Evolutionary conservation across 2,113 vertebrate species (phyloP).

Genomic region (Marmota flaviventris): DNA sequence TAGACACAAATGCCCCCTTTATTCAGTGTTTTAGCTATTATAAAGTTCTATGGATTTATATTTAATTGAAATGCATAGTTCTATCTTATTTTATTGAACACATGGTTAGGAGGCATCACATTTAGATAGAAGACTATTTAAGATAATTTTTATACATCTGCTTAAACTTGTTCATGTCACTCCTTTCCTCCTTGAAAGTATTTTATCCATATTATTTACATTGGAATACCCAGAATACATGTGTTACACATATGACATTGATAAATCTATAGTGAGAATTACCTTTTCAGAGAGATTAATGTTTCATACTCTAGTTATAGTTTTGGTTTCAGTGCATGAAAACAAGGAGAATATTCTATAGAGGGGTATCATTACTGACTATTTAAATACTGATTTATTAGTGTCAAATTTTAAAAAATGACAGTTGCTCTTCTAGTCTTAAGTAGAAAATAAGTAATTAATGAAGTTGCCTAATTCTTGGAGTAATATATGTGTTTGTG

Average conservation of each 20-base stretch:
- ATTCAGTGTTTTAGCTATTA: neutral
- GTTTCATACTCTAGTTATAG: neutral
- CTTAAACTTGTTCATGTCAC: neutral
- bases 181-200: neutral
- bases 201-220: neutral
- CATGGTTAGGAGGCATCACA: neutral
- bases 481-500: neutral
- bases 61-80: neutral
- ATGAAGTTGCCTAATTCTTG: neutral
- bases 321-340: neutral
- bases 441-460: neutral
- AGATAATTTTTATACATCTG: conserved; percentile 9
- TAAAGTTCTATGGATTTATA: neutral
- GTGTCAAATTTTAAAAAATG: neutral
- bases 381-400: neutral
- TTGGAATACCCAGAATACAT: neutral
- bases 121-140: neutral
- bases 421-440: neutral
- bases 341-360: conserved; percentile 21
- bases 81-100: neutral
- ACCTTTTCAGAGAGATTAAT: neutral
- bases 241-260: neutral
- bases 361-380: neutral
- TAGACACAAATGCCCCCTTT: neutral
- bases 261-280: neutral